These are phyloP conservation scores for Dromas ardeola DNA, from an alignment of 2,113 vertebrate genomes.

Conservation along the genomic window DNA sequence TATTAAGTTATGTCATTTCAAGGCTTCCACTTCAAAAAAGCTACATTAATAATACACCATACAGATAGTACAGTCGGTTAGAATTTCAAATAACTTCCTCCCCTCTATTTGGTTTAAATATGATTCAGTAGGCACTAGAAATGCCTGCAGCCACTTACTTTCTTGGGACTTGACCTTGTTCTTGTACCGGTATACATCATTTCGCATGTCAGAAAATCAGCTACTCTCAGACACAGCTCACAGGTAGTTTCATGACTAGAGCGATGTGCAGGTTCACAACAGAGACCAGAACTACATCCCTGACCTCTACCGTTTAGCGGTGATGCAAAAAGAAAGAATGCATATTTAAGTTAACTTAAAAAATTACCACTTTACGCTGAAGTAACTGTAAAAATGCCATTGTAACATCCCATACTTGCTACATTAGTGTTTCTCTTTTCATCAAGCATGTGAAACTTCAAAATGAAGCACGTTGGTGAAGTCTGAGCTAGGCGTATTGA, in stretches of 20 bases:
- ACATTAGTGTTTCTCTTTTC: neutral
- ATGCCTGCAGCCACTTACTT: constrained; percentile 79
- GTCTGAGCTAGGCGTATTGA: neutral
- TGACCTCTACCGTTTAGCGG: constrained; percentile 61
- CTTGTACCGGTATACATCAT: constrained; percentile 52
- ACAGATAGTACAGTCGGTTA: constrained; percentile 76
- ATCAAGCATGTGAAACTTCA: neutral
- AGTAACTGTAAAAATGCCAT: constrained; percentile 26
- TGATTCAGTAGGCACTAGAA: constrained; percentile 81
- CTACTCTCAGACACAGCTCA: constrained; percentile 70
- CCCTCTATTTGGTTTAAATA: constrained; percentile 78
- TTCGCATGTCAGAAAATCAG: constrained; percentile 67
- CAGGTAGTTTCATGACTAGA: constrained; percentile 57
- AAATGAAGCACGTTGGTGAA: neutral
- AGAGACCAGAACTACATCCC: constrained; percentile 62
- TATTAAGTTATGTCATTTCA: constrained; percentile 79
- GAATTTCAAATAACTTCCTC: constrained; percentile 70
- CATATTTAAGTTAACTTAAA: constrained; percentile 63
- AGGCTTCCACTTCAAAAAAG: constrained; percentile 80
- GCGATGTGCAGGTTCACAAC: constrained; percentile 65
- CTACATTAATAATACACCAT: constrained; percentile 81
- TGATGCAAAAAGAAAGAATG: constrained; percentile 69
- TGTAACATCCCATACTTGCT: neutral
- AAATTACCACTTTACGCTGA: neutral
- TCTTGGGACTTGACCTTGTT: constrained; percentile 66